phyloP scores from a whole-genome alignment of 2,888 invertebrate genomes.

The Stenchaetothrips biformis region DNA sequence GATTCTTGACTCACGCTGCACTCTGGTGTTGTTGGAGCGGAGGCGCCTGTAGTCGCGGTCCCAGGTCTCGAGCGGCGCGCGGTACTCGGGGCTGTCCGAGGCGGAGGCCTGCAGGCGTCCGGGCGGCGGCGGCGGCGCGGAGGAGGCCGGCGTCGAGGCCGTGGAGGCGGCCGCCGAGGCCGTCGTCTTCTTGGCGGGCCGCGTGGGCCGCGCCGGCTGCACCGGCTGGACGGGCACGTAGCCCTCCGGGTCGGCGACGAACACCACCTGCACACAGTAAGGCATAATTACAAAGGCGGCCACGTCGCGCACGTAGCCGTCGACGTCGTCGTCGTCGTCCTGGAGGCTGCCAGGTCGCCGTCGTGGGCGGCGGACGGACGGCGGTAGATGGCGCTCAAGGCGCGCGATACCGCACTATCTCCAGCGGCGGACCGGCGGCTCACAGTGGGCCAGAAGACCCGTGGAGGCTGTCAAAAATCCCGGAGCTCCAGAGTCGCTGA shows the following conservation, averaged over 20 bases:
- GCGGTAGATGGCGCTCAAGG: slow-evolving; percentile 7
- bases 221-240: slow-evolving; percentile 10
- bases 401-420: neutral
- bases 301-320: neutral
- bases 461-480: too few species aligned
- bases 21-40: slow-evolving; percentile 15
- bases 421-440: neutral
- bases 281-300: neutral
- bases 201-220: neutral
- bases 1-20: neutral
- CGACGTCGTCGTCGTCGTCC: neutral
- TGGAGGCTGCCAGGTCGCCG: neutral
- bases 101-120: neutral
- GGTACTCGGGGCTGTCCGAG: slow-evolving; percentile 19
- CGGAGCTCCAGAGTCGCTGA: too few species aligned
- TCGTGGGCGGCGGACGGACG: neutral
- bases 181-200: slow-evolving; percentile 13
- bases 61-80: slow-evolving; percentile 10
- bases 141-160: neutral
- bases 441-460: too few species aligned
- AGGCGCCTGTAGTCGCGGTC: neutral
- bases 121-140: neutral
- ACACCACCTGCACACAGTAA: neutral
- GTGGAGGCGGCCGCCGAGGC: neutral
- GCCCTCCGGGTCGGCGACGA: slow-evolving; percentile 20